These are phyloP conservation scores for Oncorhynchus mykiss DNA, from an alignment of 2,113 vertebrate genomes.

Conservation along the genomic window DNA sequence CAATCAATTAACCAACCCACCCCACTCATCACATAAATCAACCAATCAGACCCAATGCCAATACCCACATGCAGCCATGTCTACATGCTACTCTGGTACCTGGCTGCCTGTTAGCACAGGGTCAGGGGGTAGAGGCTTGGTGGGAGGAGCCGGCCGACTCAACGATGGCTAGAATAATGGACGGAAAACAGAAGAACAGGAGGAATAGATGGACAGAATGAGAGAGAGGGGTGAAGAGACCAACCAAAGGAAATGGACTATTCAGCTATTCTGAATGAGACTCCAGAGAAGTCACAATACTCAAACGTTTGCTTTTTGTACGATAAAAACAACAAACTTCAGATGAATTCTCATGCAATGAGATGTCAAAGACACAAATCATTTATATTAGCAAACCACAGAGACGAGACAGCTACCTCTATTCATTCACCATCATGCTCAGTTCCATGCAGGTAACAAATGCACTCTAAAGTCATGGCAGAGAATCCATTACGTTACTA, in stretches of 20 bases:
- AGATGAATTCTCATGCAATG: too few relatives aligned
- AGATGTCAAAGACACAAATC: too few relatives aligned
- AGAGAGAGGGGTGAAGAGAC: background rate
- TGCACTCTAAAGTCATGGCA: too few relatives aligned
- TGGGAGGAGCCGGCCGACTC: constrained; percentile 44
- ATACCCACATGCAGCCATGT: background rate
- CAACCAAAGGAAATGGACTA: background rate
- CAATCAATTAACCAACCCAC: background rate
- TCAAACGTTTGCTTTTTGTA: background rate
- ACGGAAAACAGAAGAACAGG: background rate
- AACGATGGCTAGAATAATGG: background rate
- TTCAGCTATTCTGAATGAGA: background rate
- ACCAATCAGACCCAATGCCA: background rate
- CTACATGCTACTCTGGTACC: constrained; percentile 64
- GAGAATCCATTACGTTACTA: too few relatives aligned
- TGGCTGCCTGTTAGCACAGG: constrained; percentile 66
- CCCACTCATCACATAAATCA: background rate
- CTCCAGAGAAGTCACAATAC: background rate
- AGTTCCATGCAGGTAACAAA: too few relatives aligned
- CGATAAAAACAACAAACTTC: too few relatives aligned
- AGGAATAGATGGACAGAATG: background rate
- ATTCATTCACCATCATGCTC: too few relatives aligned
- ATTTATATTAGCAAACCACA: too few relatives aligned
- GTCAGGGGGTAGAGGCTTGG: constrained; percentile 77
- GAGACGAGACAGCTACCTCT: too few relatives aligned